Evolutionary conservation across 2,797 vertebrate species (phyloP), one percentile per base, ranked within the genome.

Genomic region (Hoplostethus mediterraneus): DNA sequence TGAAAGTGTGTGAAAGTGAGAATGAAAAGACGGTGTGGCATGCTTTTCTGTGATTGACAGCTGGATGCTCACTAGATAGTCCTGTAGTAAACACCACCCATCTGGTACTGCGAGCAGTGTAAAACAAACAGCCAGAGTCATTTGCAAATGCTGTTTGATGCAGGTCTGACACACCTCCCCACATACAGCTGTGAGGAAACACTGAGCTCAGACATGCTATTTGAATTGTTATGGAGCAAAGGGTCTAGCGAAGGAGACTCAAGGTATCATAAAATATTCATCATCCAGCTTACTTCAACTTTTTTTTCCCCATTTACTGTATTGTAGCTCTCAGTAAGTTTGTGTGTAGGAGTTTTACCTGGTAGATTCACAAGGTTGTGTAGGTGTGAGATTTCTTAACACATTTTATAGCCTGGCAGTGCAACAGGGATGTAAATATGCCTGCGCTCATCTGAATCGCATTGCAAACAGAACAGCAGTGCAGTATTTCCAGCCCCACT

Each of bases 231-330:
- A 53, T 60, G 28, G 52, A 79, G 75, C 17, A 31, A 57, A 54
- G 36, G 57, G 63, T 79, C 75, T 88, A 52, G 70, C 79, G 67
- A 74, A 81, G 47, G 58, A n/a, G 7, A 5, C 13, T 8, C n/a
- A 87, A 84, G 75, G 59, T 67, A 38, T 79, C 64, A 86, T 90
- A 62, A 82, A 90, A 91, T 89, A 90, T 90, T 87, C 79, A 92
- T 84, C 69, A 84, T 67, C 75, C 73, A 70, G 63, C 83, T 87
- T 73, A 67, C 49, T 57, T 81, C 67, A 28, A 3, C 3, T 85
- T 81, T 82, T 73, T 73, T 77, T 85, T 88, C 67, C 75, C 67
- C 75, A 79, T 89, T 81, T 80, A 66, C 65, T 84, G 85, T 82
- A 81, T 80, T 83, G 78, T 80, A 62, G 75, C 75, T 82, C 75